Percentiles rank a stretch among this genome's conserved stretches.
Conservation (phyloP, 2,113 vertebrate genomes). For the Plotosus lineatus region DNA sequence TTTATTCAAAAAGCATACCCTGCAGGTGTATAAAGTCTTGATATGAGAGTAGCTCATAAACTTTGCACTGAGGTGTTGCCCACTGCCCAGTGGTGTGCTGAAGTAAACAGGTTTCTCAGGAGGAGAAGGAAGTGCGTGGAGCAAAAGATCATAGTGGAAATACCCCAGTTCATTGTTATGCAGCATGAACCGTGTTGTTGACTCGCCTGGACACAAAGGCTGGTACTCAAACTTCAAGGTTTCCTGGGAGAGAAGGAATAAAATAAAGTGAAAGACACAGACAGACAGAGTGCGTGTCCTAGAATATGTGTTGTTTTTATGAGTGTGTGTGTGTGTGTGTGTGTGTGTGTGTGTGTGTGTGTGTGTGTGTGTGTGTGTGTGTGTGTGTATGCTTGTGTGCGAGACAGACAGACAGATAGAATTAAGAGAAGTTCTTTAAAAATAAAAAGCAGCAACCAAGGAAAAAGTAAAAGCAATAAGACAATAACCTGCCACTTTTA, state of each 20-base stretch:
- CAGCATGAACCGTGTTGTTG: conserved; percentile 68
- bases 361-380: too few relatives aligned
- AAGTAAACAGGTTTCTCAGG: conserved; percentile 78
- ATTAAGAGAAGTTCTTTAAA: not conserved
- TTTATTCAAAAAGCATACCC: conserved; percentile 67
- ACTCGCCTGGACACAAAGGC: conserved; percentile 75
- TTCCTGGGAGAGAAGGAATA: conserved; percentile 60
- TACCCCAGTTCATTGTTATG: conserved; percentile 74
- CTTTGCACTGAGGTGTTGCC: conserved; percentile 69
- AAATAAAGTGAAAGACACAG: not conserved
- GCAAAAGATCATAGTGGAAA: conserved; percentile 78
- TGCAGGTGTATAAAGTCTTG: conserved; percentile 77
- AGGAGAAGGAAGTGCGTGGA: conserved; percentile 70
- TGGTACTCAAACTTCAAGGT: conserved; percentile 80
- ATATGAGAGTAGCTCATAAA: conserved; percentile 77
- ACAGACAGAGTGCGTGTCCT: not conserved
- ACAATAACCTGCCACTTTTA: not conserved
- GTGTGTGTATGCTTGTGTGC: too few relatives aligned
- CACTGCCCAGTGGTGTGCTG: conserved; percentile 74
- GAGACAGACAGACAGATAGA: not conserved
- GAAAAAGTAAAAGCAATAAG: not conserved
- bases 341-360: too few relatives aligned
- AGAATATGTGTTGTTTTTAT: too few relatives aligned
- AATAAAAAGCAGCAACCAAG: not conserved
- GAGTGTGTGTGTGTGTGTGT: too few relatives aligned